Evolutionary conservation across 2,797 vertebrate genomes (phyloP).

Genomic region (Salmo trutta): DNA sequence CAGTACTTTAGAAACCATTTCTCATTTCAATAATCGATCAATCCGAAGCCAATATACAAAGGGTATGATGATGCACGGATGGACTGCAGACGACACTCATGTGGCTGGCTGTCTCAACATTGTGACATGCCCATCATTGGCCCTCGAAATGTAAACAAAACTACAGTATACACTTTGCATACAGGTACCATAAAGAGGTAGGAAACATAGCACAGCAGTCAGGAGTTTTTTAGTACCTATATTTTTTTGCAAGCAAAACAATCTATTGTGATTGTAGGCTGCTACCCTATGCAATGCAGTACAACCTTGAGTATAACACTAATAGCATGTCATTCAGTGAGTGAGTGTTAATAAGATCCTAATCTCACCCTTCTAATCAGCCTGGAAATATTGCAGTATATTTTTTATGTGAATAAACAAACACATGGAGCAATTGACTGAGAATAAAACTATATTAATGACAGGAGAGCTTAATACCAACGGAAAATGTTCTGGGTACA

Average conservation of each 20-base stretch:
- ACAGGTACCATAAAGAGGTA: slow-evolving; percentile 10
- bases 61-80: neutral
- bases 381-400: too few relatives aligned
- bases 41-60: neutral
- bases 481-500: slow-evolving; percentile 1
- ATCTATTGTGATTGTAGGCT: neutral
- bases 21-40: neutral
- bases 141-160: neutral
- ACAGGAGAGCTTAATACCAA: slow-evolving; percentile 57
- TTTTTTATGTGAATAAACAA: neutral
- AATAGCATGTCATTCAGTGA: neutral
- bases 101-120: neutral
- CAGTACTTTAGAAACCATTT: neutral
- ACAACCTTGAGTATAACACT: neutral
- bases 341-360: too few relatives aligned
- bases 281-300: neutral
- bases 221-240: neutral
- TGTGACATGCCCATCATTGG: neutral
- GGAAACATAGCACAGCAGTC: slow-evolving; percentile 1
- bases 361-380: neutral
- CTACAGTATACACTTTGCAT: slow-evolving; percentile 8
- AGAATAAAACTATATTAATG: slow-evolving; percentile 34
- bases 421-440: neutral
- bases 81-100: neutral
- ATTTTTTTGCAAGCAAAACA: too few relatives aligned